phyloP scores from a whole-genome alignment of 2,797 vertebrate species.

The Myoxocephalus aenaeus region DNA sequence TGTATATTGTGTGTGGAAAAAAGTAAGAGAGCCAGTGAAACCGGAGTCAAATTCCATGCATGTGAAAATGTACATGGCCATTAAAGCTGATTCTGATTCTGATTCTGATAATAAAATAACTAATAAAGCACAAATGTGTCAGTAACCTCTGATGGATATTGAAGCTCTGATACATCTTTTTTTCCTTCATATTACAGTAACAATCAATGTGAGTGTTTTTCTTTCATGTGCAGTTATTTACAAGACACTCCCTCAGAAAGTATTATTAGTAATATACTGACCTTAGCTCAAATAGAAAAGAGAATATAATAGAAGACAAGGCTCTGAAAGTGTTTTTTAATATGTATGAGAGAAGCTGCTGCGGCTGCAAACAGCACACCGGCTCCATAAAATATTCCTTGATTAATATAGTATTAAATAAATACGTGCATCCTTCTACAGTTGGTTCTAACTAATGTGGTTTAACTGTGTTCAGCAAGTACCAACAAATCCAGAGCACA shows the following conservation, averaged over 20 bases:
- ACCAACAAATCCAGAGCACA: background rate
- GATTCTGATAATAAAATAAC: background rate
- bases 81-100: no score
- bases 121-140: background rate
- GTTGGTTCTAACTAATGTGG: background rate
- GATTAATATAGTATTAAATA: background rate
- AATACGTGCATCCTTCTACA: background rate
- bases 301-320: background rate
- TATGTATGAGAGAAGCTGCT: background rate
- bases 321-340: background rate
- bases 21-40: no score
- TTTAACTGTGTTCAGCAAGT: background rate
- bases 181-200: background rate
- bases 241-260: no score
- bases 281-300: background rate
- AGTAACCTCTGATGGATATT: background rate
- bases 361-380: background rate
- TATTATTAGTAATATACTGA: background rate
- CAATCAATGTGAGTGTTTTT: background rate
- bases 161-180: background rate
- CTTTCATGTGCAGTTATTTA: background rate
- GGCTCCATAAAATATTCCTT: background rate
- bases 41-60: no score
- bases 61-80: no score
- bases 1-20: no score